Evolutionary conservation across 2,113 vertebrate genomes (phyloP).

Genomic region (Upupa epops): DNA sequence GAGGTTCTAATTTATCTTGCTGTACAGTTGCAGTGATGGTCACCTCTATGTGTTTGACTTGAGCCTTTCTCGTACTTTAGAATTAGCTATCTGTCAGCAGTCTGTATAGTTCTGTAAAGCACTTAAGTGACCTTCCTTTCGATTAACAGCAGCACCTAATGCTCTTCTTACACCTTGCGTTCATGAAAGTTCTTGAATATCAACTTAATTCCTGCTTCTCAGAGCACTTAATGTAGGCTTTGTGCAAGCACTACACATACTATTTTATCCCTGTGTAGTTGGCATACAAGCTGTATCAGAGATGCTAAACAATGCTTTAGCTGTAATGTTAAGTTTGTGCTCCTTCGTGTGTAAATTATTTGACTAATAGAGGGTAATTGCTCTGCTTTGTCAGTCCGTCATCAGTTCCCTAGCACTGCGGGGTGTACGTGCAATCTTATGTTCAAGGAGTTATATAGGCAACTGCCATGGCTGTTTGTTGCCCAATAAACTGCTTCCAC

Average conservation of each 20-base stretch:
- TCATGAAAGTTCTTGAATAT: background rate
- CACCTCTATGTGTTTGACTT: background rate
- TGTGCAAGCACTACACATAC: background rate
- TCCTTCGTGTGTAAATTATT: background rate
- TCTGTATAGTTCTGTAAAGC: fast-evolving
- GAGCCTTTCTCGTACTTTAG: background rate
- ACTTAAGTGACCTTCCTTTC: background rate
- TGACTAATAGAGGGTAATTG: background rate
- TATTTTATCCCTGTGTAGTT: background rate
- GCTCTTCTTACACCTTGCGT: background rate
- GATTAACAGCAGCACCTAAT: background rate
- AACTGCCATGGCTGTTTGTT: conserved; percentile 1
- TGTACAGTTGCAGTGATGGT: background rate
- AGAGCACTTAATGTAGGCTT: background rate
- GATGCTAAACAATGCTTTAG: background rate
- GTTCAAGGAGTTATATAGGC: background rate
- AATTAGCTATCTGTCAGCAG: background rate
- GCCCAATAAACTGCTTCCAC: conserved; percentile 10
- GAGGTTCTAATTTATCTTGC: background rate
- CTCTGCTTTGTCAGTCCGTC: background rate
- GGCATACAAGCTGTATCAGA: background rate
- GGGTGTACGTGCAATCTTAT: background rate
- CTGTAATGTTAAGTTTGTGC: background rate
- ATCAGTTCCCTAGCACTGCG: conserved; percentile 1
- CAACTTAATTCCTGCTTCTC: background rate